These are phyloP conservation scores for Heloderma charlesbogerti DNA, from an alignment of 2,113 vertebrate species.

Conservation along the genomic window DNA sequence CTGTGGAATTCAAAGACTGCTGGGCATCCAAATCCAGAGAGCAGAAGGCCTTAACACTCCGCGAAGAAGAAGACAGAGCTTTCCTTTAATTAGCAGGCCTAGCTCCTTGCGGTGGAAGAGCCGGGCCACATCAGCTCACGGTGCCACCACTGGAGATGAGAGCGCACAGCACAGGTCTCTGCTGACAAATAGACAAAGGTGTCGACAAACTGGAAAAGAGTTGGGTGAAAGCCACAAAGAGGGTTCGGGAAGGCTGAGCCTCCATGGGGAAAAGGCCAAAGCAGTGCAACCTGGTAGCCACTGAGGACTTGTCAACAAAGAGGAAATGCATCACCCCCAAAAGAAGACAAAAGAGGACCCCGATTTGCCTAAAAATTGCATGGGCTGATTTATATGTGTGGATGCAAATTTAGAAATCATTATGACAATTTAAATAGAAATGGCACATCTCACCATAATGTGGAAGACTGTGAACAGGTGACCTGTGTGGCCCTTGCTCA, in stretches of 20 bases:
- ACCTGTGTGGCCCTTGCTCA: no score
- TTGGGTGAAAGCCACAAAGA: background rate
- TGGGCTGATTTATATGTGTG: no score
- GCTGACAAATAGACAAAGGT: background rate
- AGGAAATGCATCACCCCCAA: no score
- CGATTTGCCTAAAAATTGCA: no score
- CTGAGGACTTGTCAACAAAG: no score
- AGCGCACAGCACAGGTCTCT: background rate
- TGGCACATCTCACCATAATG: no score
- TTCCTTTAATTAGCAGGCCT: background rate
- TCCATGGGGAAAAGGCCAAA: fast-evolving
- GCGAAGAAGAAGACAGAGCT: conserved; percentile 47
- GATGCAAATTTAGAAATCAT: no score
- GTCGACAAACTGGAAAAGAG: background rate
- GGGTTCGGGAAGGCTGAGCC: background rate
- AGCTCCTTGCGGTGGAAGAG: background rate
- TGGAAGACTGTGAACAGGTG: no score
- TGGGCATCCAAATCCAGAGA: conserved; percentile 38
- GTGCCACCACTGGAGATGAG: background rate
- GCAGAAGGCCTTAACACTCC: conserved; percentile 30
- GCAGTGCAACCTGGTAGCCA: fast-evolving
- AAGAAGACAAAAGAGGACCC: background rate
- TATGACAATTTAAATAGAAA: no score
- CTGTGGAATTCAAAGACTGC: conserved; percentile 70
- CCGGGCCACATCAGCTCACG: background rate